Percentiles rank a stretch among this genome's conserved stretches.
Evolutionary conservation across 2,797 vertebrate genomes (phyloP).

Genomic region (Heteromormyrus szaboi): DNA sequence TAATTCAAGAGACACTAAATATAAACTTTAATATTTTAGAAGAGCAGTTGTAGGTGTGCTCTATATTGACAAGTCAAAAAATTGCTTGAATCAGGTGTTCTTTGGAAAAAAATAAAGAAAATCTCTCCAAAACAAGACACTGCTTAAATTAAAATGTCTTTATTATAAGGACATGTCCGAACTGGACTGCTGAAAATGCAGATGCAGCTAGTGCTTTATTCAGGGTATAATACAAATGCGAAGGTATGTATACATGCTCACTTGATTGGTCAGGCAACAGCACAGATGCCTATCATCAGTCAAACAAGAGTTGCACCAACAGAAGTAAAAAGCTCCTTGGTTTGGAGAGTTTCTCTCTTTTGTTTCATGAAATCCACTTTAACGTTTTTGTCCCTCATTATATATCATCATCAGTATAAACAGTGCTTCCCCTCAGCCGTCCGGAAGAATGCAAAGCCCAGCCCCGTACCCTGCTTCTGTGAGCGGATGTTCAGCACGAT

Average conservation of each 20-base stretch:
- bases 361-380: not conserved
- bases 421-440: conserved; percentile 4
- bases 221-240: not conserved
- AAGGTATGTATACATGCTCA: not conserved
- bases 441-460: not conserved
- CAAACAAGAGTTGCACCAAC: not conserved
- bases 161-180: not conserved
- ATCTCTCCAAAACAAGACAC: not conserved
- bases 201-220: not conserved
- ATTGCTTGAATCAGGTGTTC: not conserved
- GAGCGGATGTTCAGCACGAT: not conserved
- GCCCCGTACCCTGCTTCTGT: not conserved
- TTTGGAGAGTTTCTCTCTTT: not conserved
- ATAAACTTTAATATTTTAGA: not conserved
- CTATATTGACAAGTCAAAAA: not conserved
- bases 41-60: not conserved
- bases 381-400: not conserved
- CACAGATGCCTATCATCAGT: not conserved
- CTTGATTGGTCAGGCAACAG: not conserved
- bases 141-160: not conserved
- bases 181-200: not conserved
- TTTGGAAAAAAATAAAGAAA: not conserved
- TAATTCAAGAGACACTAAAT: not conserved
- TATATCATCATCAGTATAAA: not conserved
- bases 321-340: not conserved